phyloP scores from a whole-genome alignment of 2,113 vertebrate species.

The Seriola aureovittata region DNA sequence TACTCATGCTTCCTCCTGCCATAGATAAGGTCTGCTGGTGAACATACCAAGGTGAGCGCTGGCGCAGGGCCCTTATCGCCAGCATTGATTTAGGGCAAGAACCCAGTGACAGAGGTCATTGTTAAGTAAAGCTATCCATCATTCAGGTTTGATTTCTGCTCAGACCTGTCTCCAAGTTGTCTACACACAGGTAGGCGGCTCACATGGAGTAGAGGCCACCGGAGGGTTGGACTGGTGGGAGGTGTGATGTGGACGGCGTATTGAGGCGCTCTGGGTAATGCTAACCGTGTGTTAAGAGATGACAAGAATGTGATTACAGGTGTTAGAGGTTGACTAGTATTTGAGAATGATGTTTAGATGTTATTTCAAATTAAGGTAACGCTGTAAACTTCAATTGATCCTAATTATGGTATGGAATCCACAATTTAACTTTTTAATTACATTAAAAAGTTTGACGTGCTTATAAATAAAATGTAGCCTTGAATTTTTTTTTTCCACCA shows the following conservation, averaged over 20 bases:
- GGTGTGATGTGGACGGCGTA: conserved; percentile 9
- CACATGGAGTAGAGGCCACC: conserved; percentile 39
- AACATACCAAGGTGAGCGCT: conserved; percentile 85
- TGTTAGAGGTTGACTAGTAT: conserved; percentile 17
- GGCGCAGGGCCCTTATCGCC: conserved; percentile 87
- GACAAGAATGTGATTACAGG: neutral
- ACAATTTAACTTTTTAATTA: conserved; percentile 3
- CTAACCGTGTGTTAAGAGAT: conserved; percentile 5
- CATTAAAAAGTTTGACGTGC: conserved; percentile 25
- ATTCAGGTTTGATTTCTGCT: conserved; percentile 82
- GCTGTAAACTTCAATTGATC: conserved; percentile 25
- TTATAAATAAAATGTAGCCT: conserved; percentile 5
- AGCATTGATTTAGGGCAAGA: conserved; percentile 90
- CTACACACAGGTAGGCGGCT: conserved; percentile 63
- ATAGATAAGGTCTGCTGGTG: conserved; percentile 88
- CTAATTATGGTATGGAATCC: conserved; percentile 22
- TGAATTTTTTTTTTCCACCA: conserved; percentile 9
- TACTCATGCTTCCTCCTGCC: conserved; percentile 91
- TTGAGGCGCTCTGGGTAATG: neutral
- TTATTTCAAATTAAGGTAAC: conserved; percentile 2
- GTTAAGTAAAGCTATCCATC: conserved; percentile 84
- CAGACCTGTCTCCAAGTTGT: conserved; percentile 82
- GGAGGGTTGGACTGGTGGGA: conserved; percentile 36
- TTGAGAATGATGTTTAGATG: neutral
- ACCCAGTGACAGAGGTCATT: conserved; percentile 88